Conservation (phyloP, 37 sponge, comb jelly and placozoan genomes). For the Bolinopsis microptera region DNA sequence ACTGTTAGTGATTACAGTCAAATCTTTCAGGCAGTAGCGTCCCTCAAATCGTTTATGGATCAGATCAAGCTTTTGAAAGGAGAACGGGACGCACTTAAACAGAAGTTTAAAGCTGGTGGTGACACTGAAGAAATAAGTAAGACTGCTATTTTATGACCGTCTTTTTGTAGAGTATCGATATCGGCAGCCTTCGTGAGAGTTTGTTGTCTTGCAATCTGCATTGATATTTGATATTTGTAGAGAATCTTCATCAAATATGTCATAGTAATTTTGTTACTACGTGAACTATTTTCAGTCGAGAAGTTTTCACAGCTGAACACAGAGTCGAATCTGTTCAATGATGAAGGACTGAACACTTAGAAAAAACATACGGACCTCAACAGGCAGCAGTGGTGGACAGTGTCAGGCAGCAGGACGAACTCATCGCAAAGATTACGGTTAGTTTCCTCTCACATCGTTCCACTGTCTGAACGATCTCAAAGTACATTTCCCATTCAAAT, state of each 20-base stretch:
- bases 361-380: conserved; percentile 68
- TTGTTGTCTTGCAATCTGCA: no score
- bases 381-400: conserved; percentile 74
- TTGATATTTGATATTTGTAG: no score
- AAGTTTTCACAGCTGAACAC: conserved; percentile 54
- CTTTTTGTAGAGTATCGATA: no score
- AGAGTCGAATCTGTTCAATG: conserved; percentile 30
- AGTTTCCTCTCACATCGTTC: not conserved
- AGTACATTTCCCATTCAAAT: not conserved
- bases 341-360: conserved; percentile 39
- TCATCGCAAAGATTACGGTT: conserved; percentile 42
- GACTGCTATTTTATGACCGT: not conserved
- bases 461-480: not conserved
- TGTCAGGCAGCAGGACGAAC: conserved; percentile 44
- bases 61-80: conserved; percentile 81
- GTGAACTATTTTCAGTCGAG: conserved; percentile 1
- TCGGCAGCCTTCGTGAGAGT: no score
- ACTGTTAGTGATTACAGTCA: no score
- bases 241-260: no score
- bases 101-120: conserved; percentile 71
- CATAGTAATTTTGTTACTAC: not conserved
- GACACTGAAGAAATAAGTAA: conserved; percentile 38
- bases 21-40: conserved; percentile 73
- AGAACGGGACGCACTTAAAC: conserved; percentile 78
- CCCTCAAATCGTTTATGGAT: conserved; percentile 81